phyloP scores from a whole-genome alignment of 2,113 vertebrate species.

The Entelurus aequoreus region DNA sequence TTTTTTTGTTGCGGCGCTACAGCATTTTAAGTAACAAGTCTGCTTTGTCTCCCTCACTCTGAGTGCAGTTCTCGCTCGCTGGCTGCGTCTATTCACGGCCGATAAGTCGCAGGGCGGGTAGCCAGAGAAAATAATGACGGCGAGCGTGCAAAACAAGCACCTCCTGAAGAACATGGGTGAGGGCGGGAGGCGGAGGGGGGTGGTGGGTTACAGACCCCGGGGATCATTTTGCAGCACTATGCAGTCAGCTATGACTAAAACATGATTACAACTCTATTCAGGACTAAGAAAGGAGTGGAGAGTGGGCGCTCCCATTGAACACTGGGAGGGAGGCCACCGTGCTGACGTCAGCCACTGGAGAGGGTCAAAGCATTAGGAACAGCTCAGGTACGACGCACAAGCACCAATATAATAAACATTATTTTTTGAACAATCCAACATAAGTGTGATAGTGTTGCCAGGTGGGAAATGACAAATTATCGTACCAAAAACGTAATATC shows the following conservation, averaged over 20 bases:
- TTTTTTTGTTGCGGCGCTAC: slow-evolving; percentile 26
- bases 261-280: slow-evolving; percentile 57
- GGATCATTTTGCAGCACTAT: slow-evolving; percentile 65
- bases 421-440: too few relatives aligned
- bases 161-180: slow-evolving; percentile 23
- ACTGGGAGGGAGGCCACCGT: too few relatives aligned
- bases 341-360: too few relatives aligned
- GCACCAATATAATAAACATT: too few relatives aligned
- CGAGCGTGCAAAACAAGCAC: slow-evolving; percentile 60
- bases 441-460: too few relatives aligned
- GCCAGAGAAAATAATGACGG: slow-evolving; percentile 65
- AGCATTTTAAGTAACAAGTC: slow-evolving; percentile 50
- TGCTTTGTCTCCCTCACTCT: slow-evolving; percentile 46
- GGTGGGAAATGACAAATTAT: too few relatives aligned
- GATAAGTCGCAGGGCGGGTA: slow-evolving; percentile 52
- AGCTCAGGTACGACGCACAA: too few relatives aligned
- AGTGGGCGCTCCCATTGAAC: too few relatives aligned
- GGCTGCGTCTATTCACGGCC: slow-evolving; percentile 43
- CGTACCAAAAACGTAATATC: too few relatives aligned
- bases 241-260: slow-evolving; percentile 68
- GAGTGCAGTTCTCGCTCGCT: slow-evolving; percentile 36
- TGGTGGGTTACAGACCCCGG: slow-evolving; percentile 23
- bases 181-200: too few relatives aligned
- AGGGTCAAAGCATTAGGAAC: too few relatives aligned
- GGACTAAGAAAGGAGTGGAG: slow-evolving; percentile 1